Evolutionary conservation across 2,113 vertebrate species (phyloP).

Genomic region (Paramormyrops kingsleyae): DNA sequence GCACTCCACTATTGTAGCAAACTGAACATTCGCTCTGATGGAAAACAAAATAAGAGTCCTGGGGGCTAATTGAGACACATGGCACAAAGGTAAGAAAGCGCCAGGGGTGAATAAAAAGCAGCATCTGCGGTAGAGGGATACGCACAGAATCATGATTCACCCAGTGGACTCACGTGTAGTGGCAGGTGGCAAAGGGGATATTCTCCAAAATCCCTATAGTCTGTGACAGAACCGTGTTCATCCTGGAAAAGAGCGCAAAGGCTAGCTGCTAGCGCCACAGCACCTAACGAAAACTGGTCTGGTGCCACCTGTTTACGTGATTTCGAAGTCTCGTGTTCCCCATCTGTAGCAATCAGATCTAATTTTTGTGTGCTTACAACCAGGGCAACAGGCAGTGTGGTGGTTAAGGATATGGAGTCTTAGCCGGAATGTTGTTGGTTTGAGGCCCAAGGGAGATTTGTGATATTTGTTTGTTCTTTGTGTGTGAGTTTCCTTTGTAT

Average conservation of each 20-base stretch:
- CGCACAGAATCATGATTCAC: background rate
- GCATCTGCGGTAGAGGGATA: background rate
- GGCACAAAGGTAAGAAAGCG: background rate
- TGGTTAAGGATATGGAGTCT: background rate
- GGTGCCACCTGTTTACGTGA: background rate
- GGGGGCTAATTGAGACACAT: background rate
- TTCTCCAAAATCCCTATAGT: background rate
- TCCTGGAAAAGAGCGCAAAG: background rate
- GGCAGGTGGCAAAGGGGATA: background rate
- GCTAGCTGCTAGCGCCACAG: background rate
- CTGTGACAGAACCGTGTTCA: background rate
- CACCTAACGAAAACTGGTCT: background rate
- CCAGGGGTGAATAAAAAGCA: background rate
- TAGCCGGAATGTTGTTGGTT: background rate
- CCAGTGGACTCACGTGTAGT: background rate
- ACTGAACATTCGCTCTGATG: constrained; percentile 1
- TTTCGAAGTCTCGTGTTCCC: background rate
- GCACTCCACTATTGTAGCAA: background rate
- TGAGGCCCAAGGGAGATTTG: background rate
- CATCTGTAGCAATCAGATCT: background rate
- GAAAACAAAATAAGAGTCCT: background rate
- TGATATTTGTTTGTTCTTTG: background rate
- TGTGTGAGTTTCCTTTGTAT: background rate
- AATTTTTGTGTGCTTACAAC: background rate
- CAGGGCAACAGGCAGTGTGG: background rate